Evolutionary conservation across 2,113 vertebrate genomes (phyloP).

Genomic region (Psilopsiagon aurifrons): DNA sequence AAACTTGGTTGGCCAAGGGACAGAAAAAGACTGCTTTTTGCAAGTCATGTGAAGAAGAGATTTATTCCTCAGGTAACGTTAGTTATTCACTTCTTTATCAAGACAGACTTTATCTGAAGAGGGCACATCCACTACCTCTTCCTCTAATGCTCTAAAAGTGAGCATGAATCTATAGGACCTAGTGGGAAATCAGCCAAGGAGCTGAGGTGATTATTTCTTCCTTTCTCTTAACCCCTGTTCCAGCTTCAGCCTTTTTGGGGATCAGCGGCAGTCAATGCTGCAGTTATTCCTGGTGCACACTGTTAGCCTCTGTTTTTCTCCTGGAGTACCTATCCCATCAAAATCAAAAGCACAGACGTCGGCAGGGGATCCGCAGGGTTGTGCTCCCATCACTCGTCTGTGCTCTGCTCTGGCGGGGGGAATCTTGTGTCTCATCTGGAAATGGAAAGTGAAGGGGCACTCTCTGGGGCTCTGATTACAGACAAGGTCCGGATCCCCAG

Average conservation of each 20-base stretch:
- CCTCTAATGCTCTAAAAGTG: background rate
- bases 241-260: background rate
- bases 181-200: background rate
- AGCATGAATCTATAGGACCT: background rate
- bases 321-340: background rate
- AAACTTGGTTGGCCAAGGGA: background rate
- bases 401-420: background rate
- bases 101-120: background rate
- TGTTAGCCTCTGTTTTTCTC: background rate
- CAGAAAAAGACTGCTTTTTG: background rate
- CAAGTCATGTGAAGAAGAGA: background rate
- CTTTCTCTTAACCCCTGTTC: background rate
- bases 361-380: background rate
- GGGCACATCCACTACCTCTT: background rate
- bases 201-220: background rate
- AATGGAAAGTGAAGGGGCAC: background rate
- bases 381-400: background rate
- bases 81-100: background rate
- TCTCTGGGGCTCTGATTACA: background rate
- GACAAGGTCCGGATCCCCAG: background rate
- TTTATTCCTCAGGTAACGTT: background rate
- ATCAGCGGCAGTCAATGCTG: background rate
- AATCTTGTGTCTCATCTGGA: background rate
- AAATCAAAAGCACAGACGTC: background rate
- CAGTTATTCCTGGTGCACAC: background rate